These are phyloP conservation scores for Toxotes chatareus DNA, from an alignment of 2,113 vertebrate species.

Conservation along the genomic window DNA sequence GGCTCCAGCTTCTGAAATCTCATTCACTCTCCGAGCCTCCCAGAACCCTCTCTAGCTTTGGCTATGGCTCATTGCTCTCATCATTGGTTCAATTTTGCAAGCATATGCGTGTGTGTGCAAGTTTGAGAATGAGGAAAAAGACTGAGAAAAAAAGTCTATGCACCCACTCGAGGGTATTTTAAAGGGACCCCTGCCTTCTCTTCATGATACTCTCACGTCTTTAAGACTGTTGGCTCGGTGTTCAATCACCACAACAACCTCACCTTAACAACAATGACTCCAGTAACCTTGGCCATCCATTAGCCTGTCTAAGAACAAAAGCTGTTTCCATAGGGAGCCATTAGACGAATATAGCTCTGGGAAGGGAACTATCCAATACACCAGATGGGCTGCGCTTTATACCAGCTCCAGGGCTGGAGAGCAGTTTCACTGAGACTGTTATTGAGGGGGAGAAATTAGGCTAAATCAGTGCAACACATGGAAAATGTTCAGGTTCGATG, in stretches of 20 bases:
- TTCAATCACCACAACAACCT: slow-evolving; percentile 72
- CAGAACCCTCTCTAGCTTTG: slow-evolving; percentile 38
- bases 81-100: slow-evolving; percentile 53
- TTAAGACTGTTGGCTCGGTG: slow-evolving; percentile 42
- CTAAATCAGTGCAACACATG: slow-evolving; percentile 57
- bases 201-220: slow-evolving; percentile 37
- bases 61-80: slow-evolving; percentile 59
- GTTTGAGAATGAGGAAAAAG: slow-evolving; percentile 11
- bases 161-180: slow-evolving; percentile 39
- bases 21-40: slow-evolving; percentile 37
- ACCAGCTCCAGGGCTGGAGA: slow-evolving; percentile 69
- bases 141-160: not conserved
- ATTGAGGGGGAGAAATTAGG: slow-evolving; percentile 48
- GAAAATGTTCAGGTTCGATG: slow-evolving; percentile 42
- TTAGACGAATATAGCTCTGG: slow-evolving; percentile 76
- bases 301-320: slow-evolving; percentile 78
- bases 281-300: slow-evolving; percentile 75
- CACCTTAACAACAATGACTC: slow-evolving; percentile 75
- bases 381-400: slow-evolving; percentile 75
- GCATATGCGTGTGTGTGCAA: not conserved
- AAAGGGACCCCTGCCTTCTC: slow-evolving; percentile 50
- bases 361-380: slow-evolving; percentile 71
- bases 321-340: slow-evolving; percentile 75
- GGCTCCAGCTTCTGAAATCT: slow-evolving; percentile 40
- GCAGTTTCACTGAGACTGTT: slow-evolving; percentile 52